Base-by-base conservation (phyloP, 2,888 invertebrate genomes). In the Cynaeus angustus region DNA sequence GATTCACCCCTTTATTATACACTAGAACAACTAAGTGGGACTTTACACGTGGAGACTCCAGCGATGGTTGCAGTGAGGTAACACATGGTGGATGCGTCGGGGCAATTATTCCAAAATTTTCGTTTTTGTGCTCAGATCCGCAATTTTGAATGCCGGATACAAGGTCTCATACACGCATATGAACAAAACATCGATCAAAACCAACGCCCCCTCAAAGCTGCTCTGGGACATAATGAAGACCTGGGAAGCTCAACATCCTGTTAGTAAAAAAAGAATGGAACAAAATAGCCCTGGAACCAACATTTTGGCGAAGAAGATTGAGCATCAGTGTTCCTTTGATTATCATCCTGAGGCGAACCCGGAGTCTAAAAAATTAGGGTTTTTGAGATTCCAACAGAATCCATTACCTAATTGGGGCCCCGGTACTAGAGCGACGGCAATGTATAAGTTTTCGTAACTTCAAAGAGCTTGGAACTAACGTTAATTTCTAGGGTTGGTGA, bases 131-230 rank as follows among this genome's bases (percentile, higher is more conserved):
- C 88, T 82, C 82, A 94, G 98, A 77, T 99, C 99, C 0, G 97
- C 96, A 0, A 85, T 98, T 56, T 83, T 97, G 66, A 94, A 97
- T 85, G 94, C 94, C 0, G 98, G 98, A 0, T 96, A 94, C 85
- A 87, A 90, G 77, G 98, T 99, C 1, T 98, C 98, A 0, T 92
- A 91, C 78, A 96, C 98, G 0, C 99, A 99, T 86, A 94, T 95
- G 65, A 90, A 90, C 72, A 94, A 93, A 81, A 90, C 91, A 74
- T 96, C 97, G 0, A 87, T 99, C 14, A 99, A 99, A 86, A 99
- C 99, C 0, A 88, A 94, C 82, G 99, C 99, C 1, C 97, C 99
- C 0, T 86, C 91, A 38, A 85, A 87, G 0, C 88, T 97, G 7
- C 81, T 99, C 12, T 99, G 99, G 99, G 98, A 98, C 84, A 90